Conservation (phyloP, 2,888 invertebrate species). For the Euzetes globulus region DNA sequence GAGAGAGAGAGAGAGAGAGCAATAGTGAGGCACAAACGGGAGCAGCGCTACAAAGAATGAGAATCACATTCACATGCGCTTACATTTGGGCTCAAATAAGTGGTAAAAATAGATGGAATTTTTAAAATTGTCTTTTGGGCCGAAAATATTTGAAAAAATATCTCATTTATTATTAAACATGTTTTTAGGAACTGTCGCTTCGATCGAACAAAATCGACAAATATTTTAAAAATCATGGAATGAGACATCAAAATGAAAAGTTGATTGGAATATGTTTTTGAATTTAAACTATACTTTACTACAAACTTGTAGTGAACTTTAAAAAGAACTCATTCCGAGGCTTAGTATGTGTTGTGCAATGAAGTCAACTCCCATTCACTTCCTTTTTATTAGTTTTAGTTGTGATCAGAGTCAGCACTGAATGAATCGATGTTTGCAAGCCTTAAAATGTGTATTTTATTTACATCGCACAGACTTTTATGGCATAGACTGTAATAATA, state of each 20-base stretch:
- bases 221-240: no score
- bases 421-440: background rate
- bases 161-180: no score
- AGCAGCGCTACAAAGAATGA: background rate
- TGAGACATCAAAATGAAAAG: no score
- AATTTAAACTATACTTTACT: no score
- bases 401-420: background rate
- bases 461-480: background rate
- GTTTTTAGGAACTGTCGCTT: no score
- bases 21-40: background rate
- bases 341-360: background rate
- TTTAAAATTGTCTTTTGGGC: no score
- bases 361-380: slow-evolving; percentile 11
- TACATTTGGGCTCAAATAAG: background rate
- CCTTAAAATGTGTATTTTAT: background rate
- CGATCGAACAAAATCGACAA: no score
- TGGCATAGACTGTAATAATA: background rate
- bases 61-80: background rate
- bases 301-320: no score
- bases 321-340: background rate
- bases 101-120: slow-evolving; percentile 10
- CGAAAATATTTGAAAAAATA: no score
- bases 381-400: background rate
- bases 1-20: slow-evolving; percentile 11
- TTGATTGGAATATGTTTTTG: no score